phyloP scores from a whole-genome alignment of 2,113 vertebrate species.

The Elephantulus edwardii region DNA sequence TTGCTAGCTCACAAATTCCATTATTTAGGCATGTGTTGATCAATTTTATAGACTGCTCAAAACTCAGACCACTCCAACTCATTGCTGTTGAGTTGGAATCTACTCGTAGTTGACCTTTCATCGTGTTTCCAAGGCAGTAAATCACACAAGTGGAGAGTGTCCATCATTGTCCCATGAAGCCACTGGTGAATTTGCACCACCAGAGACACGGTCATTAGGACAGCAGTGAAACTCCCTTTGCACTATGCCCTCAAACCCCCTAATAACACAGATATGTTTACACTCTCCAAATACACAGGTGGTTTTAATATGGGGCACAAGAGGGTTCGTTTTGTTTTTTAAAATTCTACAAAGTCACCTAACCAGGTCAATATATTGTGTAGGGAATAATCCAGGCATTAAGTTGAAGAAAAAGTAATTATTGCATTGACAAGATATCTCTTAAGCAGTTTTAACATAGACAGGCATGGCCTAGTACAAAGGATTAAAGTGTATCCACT shows the following conservation, averaged over 20 bases:
- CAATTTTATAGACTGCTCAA: background rate
- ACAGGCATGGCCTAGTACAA: background rate
- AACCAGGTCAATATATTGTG: conserved; percentile 13
- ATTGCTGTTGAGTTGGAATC: too few relatives aligned
- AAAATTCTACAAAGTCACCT: background rate
- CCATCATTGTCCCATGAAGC: too few relatives aligned
- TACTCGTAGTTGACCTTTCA: too few relatives aligned
- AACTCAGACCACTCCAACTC: too few relatives aligned
- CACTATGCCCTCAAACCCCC: too few relatives aligned
- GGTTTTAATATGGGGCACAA: background rate
- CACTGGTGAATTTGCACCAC: too few relatives aligned
- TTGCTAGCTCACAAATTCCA: background rate
- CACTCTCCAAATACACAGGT: background rate
- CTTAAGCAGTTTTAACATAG: conserved; percentile 54
- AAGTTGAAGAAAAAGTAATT: conserved; percentile 47
- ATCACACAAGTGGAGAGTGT: too few relatives aligned
- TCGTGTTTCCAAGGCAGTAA: too few relatives aligned
- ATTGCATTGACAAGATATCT: conserved; percentile 17
- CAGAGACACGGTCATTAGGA: too few relatives aligned
- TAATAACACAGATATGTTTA: background rate
- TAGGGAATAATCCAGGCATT: conserved; percentile 24
- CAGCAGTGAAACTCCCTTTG: too few relatives aligned
- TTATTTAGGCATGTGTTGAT: background rate
- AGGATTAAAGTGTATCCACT: conserved; percentile 33
- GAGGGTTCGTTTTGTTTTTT: background rate